Evolutionary conservation across 1,140 invertebrate genomes (phyloP), one percentile per base, ranked within the genome.

Genomic region (Pachypeltis micranthus): DNA sequence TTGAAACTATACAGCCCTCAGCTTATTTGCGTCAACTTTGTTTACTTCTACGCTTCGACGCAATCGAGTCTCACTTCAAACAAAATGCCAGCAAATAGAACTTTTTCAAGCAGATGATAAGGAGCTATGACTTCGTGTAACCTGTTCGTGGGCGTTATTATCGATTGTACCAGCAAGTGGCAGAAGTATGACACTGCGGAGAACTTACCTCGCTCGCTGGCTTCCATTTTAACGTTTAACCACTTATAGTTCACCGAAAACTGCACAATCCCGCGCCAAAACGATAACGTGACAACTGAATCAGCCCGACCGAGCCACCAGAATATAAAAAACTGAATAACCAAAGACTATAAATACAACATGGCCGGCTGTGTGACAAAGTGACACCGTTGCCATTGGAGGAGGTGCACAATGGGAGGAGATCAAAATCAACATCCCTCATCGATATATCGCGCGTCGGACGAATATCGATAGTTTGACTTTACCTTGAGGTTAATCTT

Each of bases 201-300:
- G 25, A 31, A 29, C 57, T 59, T 34, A 59, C 57, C 57, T 31
- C 57, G 26, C 26, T 59, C 57, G 57, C 31, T 59, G 12, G 57
- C n/a, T 59, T 59, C 57, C 57, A 59, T 59, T 19, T 23, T 59
- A 19, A 59, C 16, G 25, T 16, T 28, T 2, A 23, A 29, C 2
- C 12, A 7, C 16, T n/a, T n/a, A 39, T 14, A 23, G 3, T n/a
- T 28, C 19, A 16, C 21, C 25, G 54, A 16, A 56, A 39, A 39
- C 16, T 39, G 31, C 31, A 2, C 54, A 3, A 25, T 56, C 19
- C 54, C 54, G 3, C 10, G 25, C 26, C 14, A 31, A 34, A 26
- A 57, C 12, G n/a, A 14, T 59, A 16, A 29, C 14, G 19, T 23
- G 10, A 29, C 25, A 31, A 31, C n/a, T 59, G 28, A 10, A 59